phyloP scores from a whole-genome alignment of 2,113 vertebrate genomes.

The Sinocyclocheilus anshuiensis region DNA sequence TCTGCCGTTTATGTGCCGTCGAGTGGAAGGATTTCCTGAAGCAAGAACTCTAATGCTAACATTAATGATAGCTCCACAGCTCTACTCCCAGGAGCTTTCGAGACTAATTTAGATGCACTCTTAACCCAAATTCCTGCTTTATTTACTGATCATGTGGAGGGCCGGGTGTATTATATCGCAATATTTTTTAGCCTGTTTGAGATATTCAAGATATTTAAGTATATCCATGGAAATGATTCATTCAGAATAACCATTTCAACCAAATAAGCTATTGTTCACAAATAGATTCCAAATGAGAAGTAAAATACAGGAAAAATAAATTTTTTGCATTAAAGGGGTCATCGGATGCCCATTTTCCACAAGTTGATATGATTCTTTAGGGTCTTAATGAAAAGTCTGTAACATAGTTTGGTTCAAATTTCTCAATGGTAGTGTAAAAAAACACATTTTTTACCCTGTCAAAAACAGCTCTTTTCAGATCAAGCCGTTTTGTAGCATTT shows the following conservation, averaged over 20 bases:
- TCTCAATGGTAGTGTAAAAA: too few species aligned
- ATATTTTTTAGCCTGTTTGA: background rate
- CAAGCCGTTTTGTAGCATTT: too few species aligned
- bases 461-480: too few species aligned
- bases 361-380: too few species aligned
- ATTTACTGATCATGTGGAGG: background rate
- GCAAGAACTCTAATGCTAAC: background rate
- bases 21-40: background rate
- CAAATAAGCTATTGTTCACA: background rate
- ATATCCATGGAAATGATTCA: background rate
- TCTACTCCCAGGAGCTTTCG: background rate
- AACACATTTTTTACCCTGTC: too few species aligned
- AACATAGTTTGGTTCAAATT: too few species aligned
- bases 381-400: too few species aligned
- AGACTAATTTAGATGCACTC: background rate
- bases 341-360: too few species aligned
- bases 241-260: background rate
- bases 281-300: background rate
- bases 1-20: background rate
- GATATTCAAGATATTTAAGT: background rate
- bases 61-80: constrained; percentile 2
- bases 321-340: background rate
- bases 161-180: background rate
- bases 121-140: constrained; percentile 1
- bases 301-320: background rate